Base-by-base conservation (phyloP, 2,797 vertebrate genomes). In the Phoxinus dragarum region DNA sequence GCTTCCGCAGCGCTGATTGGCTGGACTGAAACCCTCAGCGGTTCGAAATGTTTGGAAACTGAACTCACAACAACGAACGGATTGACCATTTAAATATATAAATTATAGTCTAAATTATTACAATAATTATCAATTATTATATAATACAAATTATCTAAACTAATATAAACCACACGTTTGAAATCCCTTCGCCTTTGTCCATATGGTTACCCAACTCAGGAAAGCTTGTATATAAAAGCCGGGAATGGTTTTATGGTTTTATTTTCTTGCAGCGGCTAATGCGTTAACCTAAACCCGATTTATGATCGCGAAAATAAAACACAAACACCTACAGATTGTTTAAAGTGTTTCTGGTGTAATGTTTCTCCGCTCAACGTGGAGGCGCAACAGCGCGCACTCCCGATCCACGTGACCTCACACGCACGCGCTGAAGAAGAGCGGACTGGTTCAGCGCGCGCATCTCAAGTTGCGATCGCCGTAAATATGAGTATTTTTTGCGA, bases 41-140 rank as follows among this genome's bases (percentile, higher is more conserved):
- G 38, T 84, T 84, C 49, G 49, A 84, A 84, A 84, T 79, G 83
- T 79, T 71, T 61, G 83, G 47, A 59, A 61, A 79, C 74, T 34
- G 11, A 40, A 67, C 16, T 73, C 7, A 42, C 14, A 27, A 19
- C 47, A 8, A 38, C 5, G 6, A 56, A 49, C 52, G 19, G 17
- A 7, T 23, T 27, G 64, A 34, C 64, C 6, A 5, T 47, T 44
- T 19, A 10, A 31, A 3, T 3, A 19, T 5, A 72, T 31, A 19
- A 11, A 19, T 1, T 8, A 1, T 23, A 38, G 56, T 23, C 0
- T 4, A 12, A 14, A 7, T 23, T 14, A 56, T 38, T 16, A 6
- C 11, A 3, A 49, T n/a, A 56, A 2, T 4, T 3, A 38, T 36
- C 6, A 4, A 4, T 54, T 21, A 34, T 34, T 11, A 49, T 6